A percentile compares a stretch with the other conserved stretches of the same genome.
Evolutionary conservation across 2,888 invertebrate species (phyloP).

Genomic region (Aphidoletes aphidimyza): DNA sequence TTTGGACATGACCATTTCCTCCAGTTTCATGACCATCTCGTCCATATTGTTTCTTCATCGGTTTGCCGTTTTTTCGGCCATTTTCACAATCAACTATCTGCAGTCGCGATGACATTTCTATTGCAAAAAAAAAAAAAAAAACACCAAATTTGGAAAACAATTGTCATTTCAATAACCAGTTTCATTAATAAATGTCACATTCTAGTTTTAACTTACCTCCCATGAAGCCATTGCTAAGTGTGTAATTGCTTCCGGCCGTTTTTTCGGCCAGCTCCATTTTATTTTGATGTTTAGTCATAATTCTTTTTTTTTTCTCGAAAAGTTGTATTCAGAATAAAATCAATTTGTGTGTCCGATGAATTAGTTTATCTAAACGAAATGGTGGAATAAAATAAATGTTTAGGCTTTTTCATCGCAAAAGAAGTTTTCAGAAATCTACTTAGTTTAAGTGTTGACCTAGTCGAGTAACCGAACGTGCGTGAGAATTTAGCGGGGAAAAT

Average conservation of each 20-base stretch:
- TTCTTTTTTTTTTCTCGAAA: background rate
- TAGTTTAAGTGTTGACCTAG: too few species aligned
- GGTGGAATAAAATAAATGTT: too few species aligned
- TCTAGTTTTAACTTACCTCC: slow-evolving; percentile 31
- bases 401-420: too few species aligned
- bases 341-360: too few species aligned
- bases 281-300: slow-evolving; percentile 10
- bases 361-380: too few species aligned
- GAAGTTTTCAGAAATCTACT: too few species aligned
- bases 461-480: too few species aligned
- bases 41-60: slow-evolving; percentile 26
- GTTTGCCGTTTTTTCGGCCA: slow-evolving; percentile 7
- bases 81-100: slow-evolving; percentile 41
- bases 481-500: too few species aligned
- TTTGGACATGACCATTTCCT: slow-evolving; percentile 57
- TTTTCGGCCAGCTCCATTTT: slow-evolving; percentile 34
- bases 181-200: background rate
- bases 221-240: slow-evolving; percentile 10
- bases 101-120: slow-evolving; percentile 31
- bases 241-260: slow-evolving; percentile 20
- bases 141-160: background rate
- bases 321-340: too few species aligned
- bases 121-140: too few species aligned
- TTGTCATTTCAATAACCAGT: background rate
- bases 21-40: background rate